Conservation (phyloP, 2,797 vertebrate species). For the Balearica regulorum region DNA sequence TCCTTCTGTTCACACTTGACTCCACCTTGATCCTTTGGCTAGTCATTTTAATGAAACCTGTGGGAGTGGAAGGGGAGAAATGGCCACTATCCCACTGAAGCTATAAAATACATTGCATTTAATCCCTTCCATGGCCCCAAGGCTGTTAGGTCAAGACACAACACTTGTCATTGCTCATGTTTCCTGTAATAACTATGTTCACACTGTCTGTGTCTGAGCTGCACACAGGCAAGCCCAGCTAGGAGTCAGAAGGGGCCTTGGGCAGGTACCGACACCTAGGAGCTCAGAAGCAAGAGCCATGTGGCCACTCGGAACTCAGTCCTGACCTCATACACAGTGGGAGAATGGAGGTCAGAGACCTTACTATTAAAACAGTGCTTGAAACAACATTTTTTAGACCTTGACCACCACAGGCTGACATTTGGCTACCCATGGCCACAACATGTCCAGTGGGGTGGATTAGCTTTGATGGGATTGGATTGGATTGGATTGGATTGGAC, state of each 20-base stretch:
- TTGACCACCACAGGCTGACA: rapidly evolving
- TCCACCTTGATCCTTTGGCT: neutral
- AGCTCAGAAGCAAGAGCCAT: neutral
- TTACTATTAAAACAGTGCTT: neutral
- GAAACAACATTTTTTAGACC: neutral
- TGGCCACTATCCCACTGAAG: neutral
- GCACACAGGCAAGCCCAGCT: neutral
- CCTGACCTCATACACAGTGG: neutral
- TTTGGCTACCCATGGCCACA: neutral
- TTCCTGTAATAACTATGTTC: neutral
- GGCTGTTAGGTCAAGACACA: neutral
- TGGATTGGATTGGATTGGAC: neutral
- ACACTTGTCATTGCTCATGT: neutral
- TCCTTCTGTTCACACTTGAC: neutral
- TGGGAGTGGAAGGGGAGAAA: neutral
- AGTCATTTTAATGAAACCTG: neutral
- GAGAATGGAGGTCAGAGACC: neutral
- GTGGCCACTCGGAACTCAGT: neutral
- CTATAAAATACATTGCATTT: neutral
- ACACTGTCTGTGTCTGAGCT: neutral
- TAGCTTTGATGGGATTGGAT: neutral
- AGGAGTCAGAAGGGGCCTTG: neutral
- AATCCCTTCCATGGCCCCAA: neutral
- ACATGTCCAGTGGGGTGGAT: neutral
- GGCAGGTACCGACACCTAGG: neutral